These are phyloP conservation scores for Oscheius myriophilus DNA, from an alignment of 2,888 invertebrate species.

Conservation along the genomic window DNA sequence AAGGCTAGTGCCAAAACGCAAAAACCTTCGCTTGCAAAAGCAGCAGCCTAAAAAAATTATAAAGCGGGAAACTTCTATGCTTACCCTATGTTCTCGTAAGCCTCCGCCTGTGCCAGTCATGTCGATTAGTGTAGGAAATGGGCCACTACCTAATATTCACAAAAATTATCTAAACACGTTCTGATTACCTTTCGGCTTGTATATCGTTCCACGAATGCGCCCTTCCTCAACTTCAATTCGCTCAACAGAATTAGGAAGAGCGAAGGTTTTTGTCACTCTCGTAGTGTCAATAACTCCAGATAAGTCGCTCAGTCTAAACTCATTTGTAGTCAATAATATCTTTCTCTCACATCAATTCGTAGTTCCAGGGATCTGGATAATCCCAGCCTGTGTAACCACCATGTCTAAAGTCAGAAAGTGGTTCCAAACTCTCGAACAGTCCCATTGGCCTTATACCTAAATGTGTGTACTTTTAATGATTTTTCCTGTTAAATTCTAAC, in stretches of 20 bases:
- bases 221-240: slow-evolving; percentile 34
- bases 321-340: neutral
- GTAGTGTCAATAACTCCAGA: neutral
- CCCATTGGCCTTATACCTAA: slow-evolving; percentile 42
- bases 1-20: slow-evolving; percentile 46
- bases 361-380: neutral
- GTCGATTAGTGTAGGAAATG: slow-evolving; percentile 44
- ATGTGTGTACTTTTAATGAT: too few species aligned
- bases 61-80: neutral
- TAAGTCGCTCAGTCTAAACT: neutral
- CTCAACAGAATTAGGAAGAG: slow-evolving; percentile 2
- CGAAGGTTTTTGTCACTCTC: neutral
- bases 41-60: slow-evolving; percentile 30
- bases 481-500: neutral
- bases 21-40: slow-evolving; percentile 47
- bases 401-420: slow-evolving; percentile 40
- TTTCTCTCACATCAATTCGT: neutral
- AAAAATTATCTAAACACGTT: too few species aligned
- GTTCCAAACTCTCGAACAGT: slow-evolving; percentile 37
- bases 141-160: slow-evolving; percentile 30
- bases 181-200: slow-evolving; percentile 43
- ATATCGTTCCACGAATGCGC: slow-evolving; percentile 42
- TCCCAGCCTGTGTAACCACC: slow-evolving; percentile 12
- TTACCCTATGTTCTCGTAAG: slow-evolving; percentile 42
- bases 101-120: slow-evolving; percentile 48